phyloP scores from a whole-genome alignment of 2,797 vertebrate genomes.

The Eulemur albifrons region DNA sequence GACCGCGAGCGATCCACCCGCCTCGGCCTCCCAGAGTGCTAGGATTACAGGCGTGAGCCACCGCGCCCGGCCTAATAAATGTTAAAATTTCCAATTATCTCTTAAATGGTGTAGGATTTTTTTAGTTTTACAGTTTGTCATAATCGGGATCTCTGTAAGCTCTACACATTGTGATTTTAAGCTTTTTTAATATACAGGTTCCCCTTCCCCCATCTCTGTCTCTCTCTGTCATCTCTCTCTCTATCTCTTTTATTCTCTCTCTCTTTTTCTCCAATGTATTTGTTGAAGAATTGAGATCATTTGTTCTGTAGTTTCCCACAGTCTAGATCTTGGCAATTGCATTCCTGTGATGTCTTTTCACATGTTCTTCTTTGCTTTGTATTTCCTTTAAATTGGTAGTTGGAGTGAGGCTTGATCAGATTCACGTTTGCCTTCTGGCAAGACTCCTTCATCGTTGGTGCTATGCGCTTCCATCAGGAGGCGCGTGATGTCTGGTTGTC shows the following conservation, averaged over 20 bases:
- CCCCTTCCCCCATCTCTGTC: background rate
- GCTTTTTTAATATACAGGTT: background rate
- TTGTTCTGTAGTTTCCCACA: background rate
- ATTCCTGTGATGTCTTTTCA: conserved; percentile 1
- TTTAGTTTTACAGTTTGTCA: conserved; percentile 22
- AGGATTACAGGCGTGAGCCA: too few species aligned
- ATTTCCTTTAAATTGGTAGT: background rate
- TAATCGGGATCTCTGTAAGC: background rate
- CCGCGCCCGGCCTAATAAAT: background rate
- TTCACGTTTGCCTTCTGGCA: conserved; percentile 23
- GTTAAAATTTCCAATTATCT: conserved; percentile 12
- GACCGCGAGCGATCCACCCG: too few species aligned
- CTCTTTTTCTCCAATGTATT: background rate
- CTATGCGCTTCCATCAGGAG: background rate
- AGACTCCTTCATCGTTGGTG: background rate
- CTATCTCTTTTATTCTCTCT: background rate
- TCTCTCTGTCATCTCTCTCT: background rate
- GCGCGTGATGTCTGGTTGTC: background rate
- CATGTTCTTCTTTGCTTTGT: background rate
- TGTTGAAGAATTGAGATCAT: conserved; percentile 40
- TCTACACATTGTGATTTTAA: background rate
- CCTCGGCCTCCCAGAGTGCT: too few species aligned
- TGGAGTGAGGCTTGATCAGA: background rate
- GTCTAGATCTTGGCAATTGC: conserved; percentile 7
- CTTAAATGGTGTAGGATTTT: background rate